Evolutionary conservation across 23 tunicate genomes (phyloP), one percentile per base, ranked within the genome.

Genomic region (Pegea sp.): DNA sequence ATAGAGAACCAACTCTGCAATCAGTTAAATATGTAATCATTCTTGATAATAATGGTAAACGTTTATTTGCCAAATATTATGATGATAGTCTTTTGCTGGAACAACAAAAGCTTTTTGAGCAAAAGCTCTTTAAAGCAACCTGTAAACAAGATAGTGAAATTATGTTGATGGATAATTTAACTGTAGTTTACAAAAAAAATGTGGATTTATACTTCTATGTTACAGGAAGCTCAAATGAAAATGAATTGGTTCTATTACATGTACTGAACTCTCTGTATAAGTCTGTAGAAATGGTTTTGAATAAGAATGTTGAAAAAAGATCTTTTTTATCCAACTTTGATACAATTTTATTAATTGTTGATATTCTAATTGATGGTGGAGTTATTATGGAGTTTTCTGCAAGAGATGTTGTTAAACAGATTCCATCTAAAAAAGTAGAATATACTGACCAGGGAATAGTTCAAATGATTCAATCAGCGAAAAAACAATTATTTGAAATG

Each of bases 171-270:
- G 99, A 91, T 49, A 86, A 93, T 38, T 65, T 71, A 16, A 91
- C 99, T 5, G 91, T 91, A 11, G 99, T 91, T 30, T 91, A 91
- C 70, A 91, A 91, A 56, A 53, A 68, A 42, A 78, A 91, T 57
- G 99, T 91, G 3, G 99, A 91, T 67, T 64, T 91, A 27, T 74
- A 78, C 44, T 91, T 91, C 67, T 91, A 91, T 61, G 86, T 91
- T 18, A 64, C 79, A 26, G 99, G 99, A 18, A 58, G 77, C 49
- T 56, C 86, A 0, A 68, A 72, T 42, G 99, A 91, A 58, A 91
- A 91, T 68, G 99, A 91, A 42, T 33, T 91, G 34, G 63, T 91
- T 65, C 64, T 91, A 18, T 78, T 67, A 77, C 59, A 78, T 0
- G 86, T 91, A 2, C 74, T 91, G 19, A 91, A 66, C 22, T 91